phyloP scores from a whole-genome alignment of 2,797 vertebrate genomes.

The Vireo griseus region DNA sequence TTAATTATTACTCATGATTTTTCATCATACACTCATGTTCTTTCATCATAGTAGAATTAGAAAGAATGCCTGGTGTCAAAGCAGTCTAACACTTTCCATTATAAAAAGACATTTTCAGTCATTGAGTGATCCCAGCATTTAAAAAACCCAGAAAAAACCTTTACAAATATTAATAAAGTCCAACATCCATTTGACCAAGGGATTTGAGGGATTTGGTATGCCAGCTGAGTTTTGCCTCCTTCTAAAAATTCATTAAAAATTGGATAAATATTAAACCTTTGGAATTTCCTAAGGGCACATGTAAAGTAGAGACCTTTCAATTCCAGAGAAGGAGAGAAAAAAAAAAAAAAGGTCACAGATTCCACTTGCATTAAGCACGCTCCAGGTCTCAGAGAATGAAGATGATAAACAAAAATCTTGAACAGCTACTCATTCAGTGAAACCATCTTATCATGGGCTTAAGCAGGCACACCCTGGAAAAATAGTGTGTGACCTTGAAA shows the following conservation, averaged over 20 bases:
- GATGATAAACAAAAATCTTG: constrained; percentile 14
- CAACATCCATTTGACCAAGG: background rate
- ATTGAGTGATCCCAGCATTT: background rate
- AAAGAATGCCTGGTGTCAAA: background rate
- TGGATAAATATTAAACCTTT: constrained; percentile 31
- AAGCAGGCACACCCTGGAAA: constrained; percentile 54
- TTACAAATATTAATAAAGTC: background rate
- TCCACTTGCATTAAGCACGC: constrained; percentile 14
- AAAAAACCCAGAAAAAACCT: background rate
- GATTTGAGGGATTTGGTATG: constrained; percentile 18
- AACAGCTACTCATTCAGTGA: background rate
- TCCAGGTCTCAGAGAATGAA: background rate
- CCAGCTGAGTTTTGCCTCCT: background rate
- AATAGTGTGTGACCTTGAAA: background rate
- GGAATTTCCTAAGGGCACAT: constrained; percentile 16
- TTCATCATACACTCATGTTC: background rate
- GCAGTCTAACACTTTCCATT: background rate
- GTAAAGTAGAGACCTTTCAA: background rate
- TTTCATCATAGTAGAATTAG: background rate
- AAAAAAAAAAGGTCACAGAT: background rate
- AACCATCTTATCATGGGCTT: constrained; percentile 15
- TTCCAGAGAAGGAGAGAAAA: background rate
- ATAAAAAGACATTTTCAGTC: background rate
- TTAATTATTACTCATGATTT: background rate
- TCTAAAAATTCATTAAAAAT: constrained; percentile 48